A percentile compares a stretch with the other conserved stretches of the same genome.
phyloP scores from a whole-genome alignment of 2,888 invertebrate genomes.

The Enoplolaimus lenunculus region DNA sequence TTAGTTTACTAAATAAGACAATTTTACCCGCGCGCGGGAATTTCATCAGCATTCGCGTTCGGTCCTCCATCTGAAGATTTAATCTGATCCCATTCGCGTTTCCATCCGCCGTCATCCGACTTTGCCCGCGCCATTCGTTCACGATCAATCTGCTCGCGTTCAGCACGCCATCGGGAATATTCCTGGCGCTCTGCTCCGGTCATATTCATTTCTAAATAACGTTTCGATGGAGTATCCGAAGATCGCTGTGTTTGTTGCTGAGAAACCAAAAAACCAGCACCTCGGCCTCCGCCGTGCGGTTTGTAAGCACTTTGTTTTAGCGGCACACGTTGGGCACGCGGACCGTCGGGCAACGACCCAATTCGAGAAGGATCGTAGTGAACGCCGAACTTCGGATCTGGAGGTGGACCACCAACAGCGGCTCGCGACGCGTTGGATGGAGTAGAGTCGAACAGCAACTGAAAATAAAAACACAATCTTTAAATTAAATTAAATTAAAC shows the following conservation, averaged over 20 bases:
- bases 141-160: constrained; percentile 17
- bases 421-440: no score
- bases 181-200: constrained; percentile 12
- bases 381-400: background rate
- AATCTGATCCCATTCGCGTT: constrained; percentile 16
- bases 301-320: background rate
- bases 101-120: constrained; percentile 7
- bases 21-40: no score
- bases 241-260: background rate
- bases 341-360: background rate
- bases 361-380: background rate
- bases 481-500: no score
- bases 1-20: no score
- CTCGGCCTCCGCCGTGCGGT: background rate
- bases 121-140: constrained; percentile 16
- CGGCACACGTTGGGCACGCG: background rate
- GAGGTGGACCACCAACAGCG: background rate
- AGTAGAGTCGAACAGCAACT: no score
- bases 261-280: background rate
- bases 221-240: background rate
- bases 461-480: no score
- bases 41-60: no score
- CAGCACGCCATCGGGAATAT: constrained; percentile 5
- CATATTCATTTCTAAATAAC: constrained; percentile 17
- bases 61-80: no score